phyloP scores from a whole-genome alignment of 2,797 vertebrate species.

The Acrocephalus scirpaceus region DNA sequence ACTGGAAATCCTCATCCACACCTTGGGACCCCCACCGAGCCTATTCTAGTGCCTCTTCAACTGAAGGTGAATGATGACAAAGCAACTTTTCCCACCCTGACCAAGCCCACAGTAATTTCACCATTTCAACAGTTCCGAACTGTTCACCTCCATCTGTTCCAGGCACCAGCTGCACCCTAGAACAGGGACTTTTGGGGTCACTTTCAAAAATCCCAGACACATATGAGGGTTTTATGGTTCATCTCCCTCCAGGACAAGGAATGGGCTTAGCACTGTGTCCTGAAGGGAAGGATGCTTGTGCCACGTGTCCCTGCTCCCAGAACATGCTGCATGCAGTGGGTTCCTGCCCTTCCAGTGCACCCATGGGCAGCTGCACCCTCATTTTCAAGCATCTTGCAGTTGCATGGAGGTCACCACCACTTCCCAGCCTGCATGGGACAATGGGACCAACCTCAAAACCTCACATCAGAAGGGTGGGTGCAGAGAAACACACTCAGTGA shows the following conservation, averaged over 20 bases:
- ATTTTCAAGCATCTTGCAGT: neutral
- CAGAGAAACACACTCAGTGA: fast-evolving
- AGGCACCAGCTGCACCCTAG: fast-evolving
- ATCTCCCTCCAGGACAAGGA: neutral
- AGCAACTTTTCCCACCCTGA: neutral
- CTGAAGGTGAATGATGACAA: neutral
- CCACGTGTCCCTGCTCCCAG: fast-evolving
- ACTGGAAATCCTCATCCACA: neutral
- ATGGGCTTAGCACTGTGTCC: fast-evolving
- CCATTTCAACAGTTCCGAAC: neutral
- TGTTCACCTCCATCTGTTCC: fast-evolving
- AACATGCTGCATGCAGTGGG: fast-evolving
- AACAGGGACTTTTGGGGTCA: neutral
- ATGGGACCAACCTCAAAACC: neutral
- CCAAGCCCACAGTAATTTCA: fast-evolving
- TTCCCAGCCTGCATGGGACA: neutral
- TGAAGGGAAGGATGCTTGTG: fast-evolving
- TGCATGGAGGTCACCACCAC: neutral
- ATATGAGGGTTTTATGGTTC: neutral
- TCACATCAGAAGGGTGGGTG: fast-evolving
- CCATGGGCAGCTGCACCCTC: fast-evolving
- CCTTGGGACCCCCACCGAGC: neutral
- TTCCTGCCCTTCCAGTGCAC: neutral
- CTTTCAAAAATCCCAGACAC: neutral
- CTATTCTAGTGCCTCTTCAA: neutral